phyloP scores from a whole-genome alignment of 2,888 invertebrate genomes.

The Creontiades dilutus region DNA sequence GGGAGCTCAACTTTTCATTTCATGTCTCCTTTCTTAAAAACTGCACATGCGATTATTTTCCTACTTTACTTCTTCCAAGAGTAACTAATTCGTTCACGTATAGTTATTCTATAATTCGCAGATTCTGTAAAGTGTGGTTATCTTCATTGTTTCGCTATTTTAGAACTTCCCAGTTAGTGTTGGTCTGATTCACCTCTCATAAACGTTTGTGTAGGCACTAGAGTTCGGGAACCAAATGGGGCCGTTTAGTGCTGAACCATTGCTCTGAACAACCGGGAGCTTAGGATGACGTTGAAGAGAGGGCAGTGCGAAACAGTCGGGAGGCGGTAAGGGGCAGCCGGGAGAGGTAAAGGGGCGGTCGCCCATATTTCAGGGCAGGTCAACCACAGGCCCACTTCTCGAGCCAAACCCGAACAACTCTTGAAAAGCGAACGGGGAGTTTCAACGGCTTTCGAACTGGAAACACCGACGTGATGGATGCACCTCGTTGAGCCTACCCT shows the following conservation, averaged over 20 bases:
- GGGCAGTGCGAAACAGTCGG: neutral
- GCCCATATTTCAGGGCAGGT: slow-evolving; percentile 64
- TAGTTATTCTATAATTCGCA: too few relatives aligned
- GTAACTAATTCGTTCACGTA: too few relatives aligned
- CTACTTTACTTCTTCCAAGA: too few relatives aligned
- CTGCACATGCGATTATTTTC: too few relatives aligned
- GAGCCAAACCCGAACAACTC: slow-evolving; percentile 56
- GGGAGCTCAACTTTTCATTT: too few relatives aligned
- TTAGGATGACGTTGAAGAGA: neutral
- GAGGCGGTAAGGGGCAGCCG: neutral
- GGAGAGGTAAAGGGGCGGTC: neutral
- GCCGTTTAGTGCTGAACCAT: neutral
- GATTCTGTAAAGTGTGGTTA: too few relatives aligned
- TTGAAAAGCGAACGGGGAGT: slow-evolving; percentile 30
- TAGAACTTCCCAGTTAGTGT: too few relatives aligned
- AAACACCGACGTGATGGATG: slow-evolving; percentile 21
- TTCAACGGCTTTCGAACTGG: slow-evolving; percentile 24
- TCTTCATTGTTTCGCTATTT: too few relatives aligned
- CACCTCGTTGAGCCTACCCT: neutral
- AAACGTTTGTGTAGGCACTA: too few relatives aligned
- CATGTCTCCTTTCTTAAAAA: too few relatives aligned
- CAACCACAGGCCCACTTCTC: slow-evolving; percentile 62
- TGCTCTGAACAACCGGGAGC: neutral
- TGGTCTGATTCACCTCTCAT: too few relatives aligned
- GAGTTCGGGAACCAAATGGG: neutral